Percentiles rank a stretch among this genome's conserved stretches.
phyloP scores from a whole-genome alignment of 2,888 invertebrate genomes.

The Leptopilina syphax region DNA sequence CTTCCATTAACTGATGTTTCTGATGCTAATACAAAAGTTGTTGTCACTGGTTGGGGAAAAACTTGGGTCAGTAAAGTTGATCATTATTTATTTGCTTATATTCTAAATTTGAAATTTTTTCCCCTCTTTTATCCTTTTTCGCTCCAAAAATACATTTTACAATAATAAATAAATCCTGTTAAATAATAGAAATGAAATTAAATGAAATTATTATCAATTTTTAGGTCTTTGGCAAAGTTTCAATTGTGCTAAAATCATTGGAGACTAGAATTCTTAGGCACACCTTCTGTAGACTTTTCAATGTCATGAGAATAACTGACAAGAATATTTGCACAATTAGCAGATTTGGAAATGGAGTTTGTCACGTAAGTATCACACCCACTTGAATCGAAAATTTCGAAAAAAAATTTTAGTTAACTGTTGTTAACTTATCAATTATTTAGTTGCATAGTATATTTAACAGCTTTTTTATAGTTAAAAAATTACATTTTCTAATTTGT shows the following conservation, averaged over 20 bases:
- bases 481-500: no score
- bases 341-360: conserved; percentile 80
- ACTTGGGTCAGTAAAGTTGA: conserved; percentile 59
- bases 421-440: no score
- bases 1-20: conserved; percentile 62
- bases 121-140: no score
- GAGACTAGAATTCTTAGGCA: not conserved
- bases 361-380: conserved; percentile 77
- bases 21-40: conserved; percentile 65
- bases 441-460: no score
- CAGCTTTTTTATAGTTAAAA: not conserved
- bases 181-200: no score
- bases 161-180: no score
- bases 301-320: conserved; percentile 73
- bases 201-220: not conserved
- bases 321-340: conserved; percentile 80
- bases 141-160: not conserved
- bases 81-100: no score
- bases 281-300: not conserved
- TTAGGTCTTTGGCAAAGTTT: conserved; percentile 62
- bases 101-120: no score
- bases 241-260: not conserved
- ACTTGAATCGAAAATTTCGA: no score
- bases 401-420: no score
- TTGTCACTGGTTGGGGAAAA: conserved; percentile 69